Evolutionary conservation across 1,140 invertebrate species (phyloP).

Genomic region (Drosophila ercepeae): DNA sequence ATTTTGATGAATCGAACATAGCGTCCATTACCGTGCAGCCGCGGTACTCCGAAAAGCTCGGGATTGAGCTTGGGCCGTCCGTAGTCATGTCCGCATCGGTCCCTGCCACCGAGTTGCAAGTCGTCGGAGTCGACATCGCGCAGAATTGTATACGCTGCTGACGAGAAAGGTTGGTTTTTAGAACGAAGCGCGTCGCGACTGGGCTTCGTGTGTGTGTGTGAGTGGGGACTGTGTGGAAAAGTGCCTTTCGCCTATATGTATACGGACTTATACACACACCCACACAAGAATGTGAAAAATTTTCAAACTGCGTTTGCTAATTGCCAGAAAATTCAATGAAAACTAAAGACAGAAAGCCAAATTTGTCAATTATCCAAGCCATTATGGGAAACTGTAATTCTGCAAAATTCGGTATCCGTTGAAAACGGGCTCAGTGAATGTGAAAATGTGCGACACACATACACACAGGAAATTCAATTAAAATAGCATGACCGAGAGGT

Average conservation of each 20-base stretch:
- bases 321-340: constrained; percentile 39
- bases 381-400: constrained; percentile 28
- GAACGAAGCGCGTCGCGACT: constrained; percentile 53
- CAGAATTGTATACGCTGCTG: constrained; percentile 83
- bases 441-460: constrained; percentile 41
- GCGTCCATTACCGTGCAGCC: constrained; percentile 25
- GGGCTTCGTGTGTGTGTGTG: constrained; percentile 27
- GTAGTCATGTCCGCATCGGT: constrained; percentile 6
- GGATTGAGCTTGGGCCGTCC: constrained; percentile 44
- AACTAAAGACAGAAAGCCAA: constrained; percentile 1
- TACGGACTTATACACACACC: constrained; percentile 38
- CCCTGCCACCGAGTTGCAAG: constrained; percentile 38
- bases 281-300: constrained; percentile 65
- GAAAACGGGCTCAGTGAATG: constrained; percentile 37
- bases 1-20: constrained; percentile 60
- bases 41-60: constrained; percentile 72
- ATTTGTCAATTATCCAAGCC: constrained; percentile 18
- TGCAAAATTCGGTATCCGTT: constrained; percentile 54
- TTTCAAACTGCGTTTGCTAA: constrained; percentile 60
- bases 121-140: constrained; percentile 41
- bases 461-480: constrained; percentile 61
- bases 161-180: constrained; percentile 78
- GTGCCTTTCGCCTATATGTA: constrained; percentile 34
- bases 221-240: constrained; percentile 38
- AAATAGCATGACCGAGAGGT: constrained; percentile 29